Evolutionary conservation across 2,888 invertebrate genomes (phyloP), one percentile per base, ranked within the genome.

Genomic region (Lysandra coridon): DNA sequence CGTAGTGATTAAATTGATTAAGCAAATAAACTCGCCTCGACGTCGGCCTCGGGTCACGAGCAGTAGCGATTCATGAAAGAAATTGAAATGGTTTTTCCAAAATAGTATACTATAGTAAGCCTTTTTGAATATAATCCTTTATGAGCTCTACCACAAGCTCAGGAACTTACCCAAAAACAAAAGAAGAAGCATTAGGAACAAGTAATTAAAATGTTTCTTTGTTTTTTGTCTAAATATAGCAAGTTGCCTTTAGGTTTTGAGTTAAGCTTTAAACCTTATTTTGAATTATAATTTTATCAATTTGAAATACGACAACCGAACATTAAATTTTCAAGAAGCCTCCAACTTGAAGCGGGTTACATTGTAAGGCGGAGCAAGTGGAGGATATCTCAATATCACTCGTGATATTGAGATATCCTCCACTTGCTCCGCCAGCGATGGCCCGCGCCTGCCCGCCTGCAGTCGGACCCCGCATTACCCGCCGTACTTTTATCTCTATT

Each of bases 1-100:
- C 60, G 78, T 80, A 81, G 81, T 81, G 82, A 83, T 81, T 64
- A 64, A 83, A 81, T 81, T 83, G 82, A 84, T 84, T 81, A 80
- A 83, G 82, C 80, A 80, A 80, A 80, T 80, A 84, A 82, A 78
- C 80, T 64, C 30, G 30, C 64, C 30, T 12, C 30, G 64, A 30
- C 64, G 1, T 64, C 12, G 64, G 30, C 6, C 64, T 12, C 23
- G 12, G 7, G 12, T 12, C 12, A 64, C 64, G 10, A 64, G 64
- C 64, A 30, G 64, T 30, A 64, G 64, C 64, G 64, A 12, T 10
- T 30, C 10, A 23, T 10, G 30, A 64, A 64, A 10, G 1, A 10
- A 64, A 12, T 30, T 2, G 6, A 7, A n/a, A 62, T 23, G 0
- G 23, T 62, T 62, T 62, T 23, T 23, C 4, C 23, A n/a, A 6